phyloP scores from a whole-genome alignment of 2,113 vertebrate species.

The Morone saxatilis region DNA sequence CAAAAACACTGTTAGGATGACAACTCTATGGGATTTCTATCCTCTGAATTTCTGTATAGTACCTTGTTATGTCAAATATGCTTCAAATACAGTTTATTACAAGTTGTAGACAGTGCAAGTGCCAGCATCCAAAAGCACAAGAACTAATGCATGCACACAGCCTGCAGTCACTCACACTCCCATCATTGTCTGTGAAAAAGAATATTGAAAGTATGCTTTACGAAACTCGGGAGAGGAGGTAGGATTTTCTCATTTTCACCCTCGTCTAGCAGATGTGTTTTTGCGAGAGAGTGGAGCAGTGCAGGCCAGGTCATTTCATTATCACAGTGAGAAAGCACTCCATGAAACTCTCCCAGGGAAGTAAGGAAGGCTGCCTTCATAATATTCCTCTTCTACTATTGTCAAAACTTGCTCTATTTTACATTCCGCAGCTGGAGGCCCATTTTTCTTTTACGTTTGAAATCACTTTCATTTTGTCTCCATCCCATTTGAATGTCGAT shows the following conservation, averaged over 20 bases:
- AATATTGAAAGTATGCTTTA: slow-evolving; percentile 79
- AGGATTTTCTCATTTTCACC: slow-evolving; percentile 82
- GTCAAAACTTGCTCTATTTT: slow-evolving; percentile 75
- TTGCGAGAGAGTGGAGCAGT: slow-evolving; percentile 64
- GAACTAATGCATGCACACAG: slow-evolving; percentile 26
- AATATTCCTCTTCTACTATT: slow-evolving; percentile 66
- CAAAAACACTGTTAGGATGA: slow-evolving; percentile 59
- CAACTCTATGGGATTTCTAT: slow-evolving; percentile 63
- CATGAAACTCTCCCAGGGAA: slow-evolving; percentile 77
- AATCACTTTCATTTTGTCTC: slow-evolving; percentile 39
- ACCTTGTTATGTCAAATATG: slow-evolving; percentile 70
- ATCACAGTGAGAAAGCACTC: slow-evolving; percentile 82
- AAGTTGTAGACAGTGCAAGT: slow-evolving; percentile 23
- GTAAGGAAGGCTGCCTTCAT: slow-evolving; percentile 70
- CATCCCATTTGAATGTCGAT: slow-evolving; percentile 43
- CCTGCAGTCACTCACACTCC: slow-evolving; percentile 51
- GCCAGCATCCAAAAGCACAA: slow-evolving; percentile 21
- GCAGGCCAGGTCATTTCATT: slow-evolving; percentile 83
- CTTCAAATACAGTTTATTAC: slow-evolving; percentile 66
- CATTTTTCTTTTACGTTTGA: slow-evolving; percentile 27
- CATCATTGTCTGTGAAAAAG: slow-evolving; percentile 62
- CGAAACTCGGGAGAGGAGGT: slow-evolving; percentile 72
- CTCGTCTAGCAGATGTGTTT: slow-evolving; percentile 77
- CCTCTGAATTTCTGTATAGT: slow-evolving; percentile 46
- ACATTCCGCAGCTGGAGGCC: slow-evolving; percentile 59